Evolutionary conservation across 2,113 vertebrate species (phyloP).

Genomic region (Dunckerocampus dactyliophorus): DNA sequence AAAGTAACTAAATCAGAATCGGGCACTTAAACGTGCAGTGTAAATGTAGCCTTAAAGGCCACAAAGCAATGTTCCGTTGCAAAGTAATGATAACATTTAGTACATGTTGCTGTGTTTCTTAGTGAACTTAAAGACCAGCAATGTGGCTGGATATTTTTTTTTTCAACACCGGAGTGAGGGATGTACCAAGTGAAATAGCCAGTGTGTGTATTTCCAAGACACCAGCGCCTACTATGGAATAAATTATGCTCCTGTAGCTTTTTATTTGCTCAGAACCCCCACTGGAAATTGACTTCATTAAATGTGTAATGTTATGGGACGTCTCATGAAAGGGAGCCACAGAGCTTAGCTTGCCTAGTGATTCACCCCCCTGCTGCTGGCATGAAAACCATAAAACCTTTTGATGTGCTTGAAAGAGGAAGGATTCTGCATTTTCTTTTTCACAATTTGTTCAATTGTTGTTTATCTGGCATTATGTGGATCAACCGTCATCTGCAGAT

Average conservation of each 20-base stretch:
- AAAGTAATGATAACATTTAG: too few species aligned
- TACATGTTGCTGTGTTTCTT: too few species aligned
- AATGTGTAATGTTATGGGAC: conserved; percentile 41
- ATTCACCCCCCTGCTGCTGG: conserved; percentile 45
- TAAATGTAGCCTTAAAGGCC: too few species aligned
- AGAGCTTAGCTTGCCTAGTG: conserved; percentile 30
- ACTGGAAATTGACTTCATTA: conserved; percentile 59
- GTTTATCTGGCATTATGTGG: conserved; percentile 44
- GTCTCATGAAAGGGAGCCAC: conserved; percentile 35
- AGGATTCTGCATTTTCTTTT: conserved; percentile 41
- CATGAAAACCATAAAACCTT: conserved; percentile 38
- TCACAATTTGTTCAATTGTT: conserved; percentile 49
- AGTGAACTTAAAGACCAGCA: too few species aligned
- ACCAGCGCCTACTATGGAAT: conserved; percentile 31
- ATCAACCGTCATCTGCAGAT: conserved; percentile 38
- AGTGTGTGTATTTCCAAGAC: conserved; percentile 25
- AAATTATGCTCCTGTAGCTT: conserved; percentile 38
- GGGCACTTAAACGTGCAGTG: too few species aligned
- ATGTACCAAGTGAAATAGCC: too few species aligned
- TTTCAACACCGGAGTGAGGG: too few species aligned
- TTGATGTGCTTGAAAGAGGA: conserved; percentile 59
- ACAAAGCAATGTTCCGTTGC: too few species aligned
- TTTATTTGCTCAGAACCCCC: conserved; percentile 32
- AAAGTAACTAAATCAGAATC: too few species aligned
- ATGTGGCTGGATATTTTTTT: too few species aligned